phyloP scores from a whole-genome alignment of 2,113 vertebrate species.

The Leucopsar rothschildi region DNA sequence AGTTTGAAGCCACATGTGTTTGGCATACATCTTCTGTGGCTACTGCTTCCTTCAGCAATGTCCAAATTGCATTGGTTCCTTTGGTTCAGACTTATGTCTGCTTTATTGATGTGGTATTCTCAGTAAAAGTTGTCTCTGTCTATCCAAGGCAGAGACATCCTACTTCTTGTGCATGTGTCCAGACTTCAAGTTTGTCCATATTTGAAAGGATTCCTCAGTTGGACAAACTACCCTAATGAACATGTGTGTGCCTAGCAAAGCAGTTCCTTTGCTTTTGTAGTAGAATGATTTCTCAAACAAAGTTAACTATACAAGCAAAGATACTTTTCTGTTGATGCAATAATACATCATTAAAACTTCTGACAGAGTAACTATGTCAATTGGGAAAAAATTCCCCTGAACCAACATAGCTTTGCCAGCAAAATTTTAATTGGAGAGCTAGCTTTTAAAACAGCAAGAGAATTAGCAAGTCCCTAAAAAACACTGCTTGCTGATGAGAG shows the following conservation, averaged over 20 bases:
- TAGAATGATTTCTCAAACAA: background rate
- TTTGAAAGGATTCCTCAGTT: background rate
- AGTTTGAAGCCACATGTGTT: background rate
- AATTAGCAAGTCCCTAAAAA: slow-evolving; percentile 2
- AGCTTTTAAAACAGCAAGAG: slow-evolving; percentile 17
- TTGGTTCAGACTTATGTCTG: background rate
- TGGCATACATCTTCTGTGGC: background rate
- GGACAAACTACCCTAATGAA: background rate
- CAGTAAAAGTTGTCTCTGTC: background rate
- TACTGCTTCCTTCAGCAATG: background rate
- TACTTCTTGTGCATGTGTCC: background rate
- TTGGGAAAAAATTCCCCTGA: slow-evolving; percentile 11
- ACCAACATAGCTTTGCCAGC: background rate
- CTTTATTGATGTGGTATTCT: background rate
- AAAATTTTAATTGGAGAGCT: slow-evolving; percentile 30
- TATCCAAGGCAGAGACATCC: background rate
- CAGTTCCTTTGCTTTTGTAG: background rate
- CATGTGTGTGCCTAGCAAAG: background rate
- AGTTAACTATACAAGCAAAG: background rate
- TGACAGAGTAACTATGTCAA: slow-evolving; percentile 1
- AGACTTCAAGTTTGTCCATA: background rate
- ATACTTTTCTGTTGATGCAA: background rate
- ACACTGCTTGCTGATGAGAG: background rate
- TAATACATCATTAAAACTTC: slow-evolving; percentile 16
- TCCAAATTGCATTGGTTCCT: background rate